Percentiles rank a stretch among this genome's conserved stretches.
Evolutionary conservation across 2,797 vertebrate genomes (phyloP).

Genomic region (Crypturellus tataupa): DNA sequence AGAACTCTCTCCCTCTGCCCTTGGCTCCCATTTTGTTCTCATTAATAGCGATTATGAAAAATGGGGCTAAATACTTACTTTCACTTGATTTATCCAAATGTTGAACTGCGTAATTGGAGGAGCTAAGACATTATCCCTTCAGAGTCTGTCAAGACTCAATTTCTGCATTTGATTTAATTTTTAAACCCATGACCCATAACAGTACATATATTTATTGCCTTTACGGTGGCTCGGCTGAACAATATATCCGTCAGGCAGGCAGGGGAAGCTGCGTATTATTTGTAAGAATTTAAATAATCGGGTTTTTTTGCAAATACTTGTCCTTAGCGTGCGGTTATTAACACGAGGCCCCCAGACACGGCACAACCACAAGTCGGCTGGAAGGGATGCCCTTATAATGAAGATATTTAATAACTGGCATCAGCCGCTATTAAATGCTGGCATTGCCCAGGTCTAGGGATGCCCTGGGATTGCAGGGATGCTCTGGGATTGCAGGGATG

Average conservation of each 20-base stretch:
- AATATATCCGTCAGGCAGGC: slow-evolving; percentile 45
- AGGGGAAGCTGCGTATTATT: slow-evolving; percentile 20
- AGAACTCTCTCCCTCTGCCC: slow-evolving; percentile 75
- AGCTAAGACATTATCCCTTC: slow-evolving; percentile 65
- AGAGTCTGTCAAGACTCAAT: slow-evolving; percentile 72
- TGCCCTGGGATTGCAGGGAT: too few species aligned
- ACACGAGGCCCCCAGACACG: slow-evolving; percentile 25
- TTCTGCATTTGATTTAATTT: slow-evolving; percentile 75
- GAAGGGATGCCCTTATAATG: slow-evolving; percentile 59
- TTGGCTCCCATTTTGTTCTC: slow-evolving; percentile 73
- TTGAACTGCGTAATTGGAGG: slow-evolving; percentile 71
- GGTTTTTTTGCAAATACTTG: slow-evolving; percentile 48
- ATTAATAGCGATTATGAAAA: slow-evolving; percentile 71
- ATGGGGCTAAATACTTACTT: slow-evolving; percentile 72
- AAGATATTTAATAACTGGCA: slow-evolving; percentile 44
- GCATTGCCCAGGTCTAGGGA: too few species aligned
- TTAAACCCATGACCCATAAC: slow-evolving; percentile 63
- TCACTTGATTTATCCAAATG: slow-evolving; percentile 70
- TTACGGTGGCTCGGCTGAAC: slow-evolving; percentile 4
- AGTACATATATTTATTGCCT: slow-evolving; percentile 56
- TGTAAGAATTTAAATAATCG: slow-evolving; percentile 24
- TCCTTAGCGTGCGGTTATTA: slow-evolving; percentile 3
- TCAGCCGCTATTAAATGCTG: not conserved
- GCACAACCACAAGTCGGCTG: slow-evolving; percentile 49
- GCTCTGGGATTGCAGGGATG: too few species aligned